phyloP scores from a whole-genome alignment of 35 echinoderm and acorn worm genomes.

The Hemicentrotus pulcherrimus region DNA sequence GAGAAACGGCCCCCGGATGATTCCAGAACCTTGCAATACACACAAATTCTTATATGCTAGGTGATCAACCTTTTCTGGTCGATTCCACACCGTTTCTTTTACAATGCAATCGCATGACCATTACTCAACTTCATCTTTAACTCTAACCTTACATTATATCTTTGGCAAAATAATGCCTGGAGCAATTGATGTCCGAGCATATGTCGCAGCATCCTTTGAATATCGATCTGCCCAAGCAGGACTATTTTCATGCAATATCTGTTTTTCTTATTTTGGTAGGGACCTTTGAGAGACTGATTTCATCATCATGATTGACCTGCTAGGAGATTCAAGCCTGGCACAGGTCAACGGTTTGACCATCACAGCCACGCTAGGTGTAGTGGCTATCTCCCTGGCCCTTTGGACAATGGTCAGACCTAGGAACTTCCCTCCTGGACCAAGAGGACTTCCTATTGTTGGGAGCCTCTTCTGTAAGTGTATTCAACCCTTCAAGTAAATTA shows the following conservation, averaged over 20 bases:
- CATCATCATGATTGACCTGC: constrained; percentile 3
- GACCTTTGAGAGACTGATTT: not conserved
- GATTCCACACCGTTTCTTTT: no score
- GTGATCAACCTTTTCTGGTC: no score
- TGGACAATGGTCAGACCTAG: constrained; percentile 33
- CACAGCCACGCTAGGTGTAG: not conserved
- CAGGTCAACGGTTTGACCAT: constrained; percentile 24
- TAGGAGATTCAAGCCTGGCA: not conserved
- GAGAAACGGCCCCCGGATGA: no score
- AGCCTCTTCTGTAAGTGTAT: not conserved
- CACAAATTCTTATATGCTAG: no score
- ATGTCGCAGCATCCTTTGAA: no score
- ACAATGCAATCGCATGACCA: no score
- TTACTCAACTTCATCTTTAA: no score
- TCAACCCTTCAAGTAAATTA: not conserved
- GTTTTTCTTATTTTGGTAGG: not conserved
- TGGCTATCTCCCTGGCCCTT: not conserved
- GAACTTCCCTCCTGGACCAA: not conserved
- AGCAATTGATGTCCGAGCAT: no score
- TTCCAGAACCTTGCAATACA: no score
- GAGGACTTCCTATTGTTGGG: constrained; percentile 3
- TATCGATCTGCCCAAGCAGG: no score
- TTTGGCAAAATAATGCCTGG: no score
- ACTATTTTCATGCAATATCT: not conserved
- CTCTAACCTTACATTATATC: no score